Evolutionary conservation across 2,113 vertebrate genomes (phyloP).

Genomic region (Oryzias curvinotus): DNA sequence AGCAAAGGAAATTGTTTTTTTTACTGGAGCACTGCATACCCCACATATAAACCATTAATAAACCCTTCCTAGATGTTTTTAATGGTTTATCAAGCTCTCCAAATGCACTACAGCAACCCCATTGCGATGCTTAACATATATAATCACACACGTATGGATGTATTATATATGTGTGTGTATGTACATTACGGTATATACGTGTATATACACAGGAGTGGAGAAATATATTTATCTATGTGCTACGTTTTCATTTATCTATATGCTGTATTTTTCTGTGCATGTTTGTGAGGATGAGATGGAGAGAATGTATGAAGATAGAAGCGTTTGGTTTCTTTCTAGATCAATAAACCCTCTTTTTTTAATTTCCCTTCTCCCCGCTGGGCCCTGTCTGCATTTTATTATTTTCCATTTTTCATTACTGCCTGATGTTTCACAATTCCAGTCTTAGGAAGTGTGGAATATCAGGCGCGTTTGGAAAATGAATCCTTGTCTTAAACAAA

Average conservation of each 20-base stretch:
- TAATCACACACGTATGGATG: slow-evolving; percentile 76
- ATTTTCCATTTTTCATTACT: too few species aligned
- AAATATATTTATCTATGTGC: slow-evolving; percentile 74
- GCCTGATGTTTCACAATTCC: too few species aligned
- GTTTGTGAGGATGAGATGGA: slow-evolving; percentile 26
- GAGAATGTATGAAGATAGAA: slow-evolving; percentile 18
- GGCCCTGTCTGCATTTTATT: too few species aligned
- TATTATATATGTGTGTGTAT: slow-evolving; percentile 81
- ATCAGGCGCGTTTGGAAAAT: too few species aligned
- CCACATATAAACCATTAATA: slow-evolving; percentile 65
- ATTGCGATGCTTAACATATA: slow-evolving; percentile 73
- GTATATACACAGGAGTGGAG: slow-evolving; percentile 72
- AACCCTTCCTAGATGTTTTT: slow-evolving; percentile 45
- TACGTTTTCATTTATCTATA: slow-evolving; percentile 75
- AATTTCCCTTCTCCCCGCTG: too few species aligned
- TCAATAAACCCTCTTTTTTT: not conserved
- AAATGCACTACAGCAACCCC: slow-evolving; percentile 76
- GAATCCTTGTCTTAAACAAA: too few species aligned
- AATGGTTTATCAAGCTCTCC: slow-evolving; percentile 73
- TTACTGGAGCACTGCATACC: slow-evolving; percentile 40
- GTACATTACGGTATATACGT: slow-evolving; percentile 73
- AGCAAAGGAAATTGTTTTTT: slow-evolving; percentile 22
- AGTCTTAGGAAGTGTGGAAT: too few species aligned
- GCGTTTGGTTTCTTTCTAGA: slow-evolving; percentile 7
- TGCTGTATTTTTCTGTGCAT: slow-evolving; percentile 69